Conservation (phyloP, 2,888 invertebrate species). For the Mechanitis mazaeus region DNA sequence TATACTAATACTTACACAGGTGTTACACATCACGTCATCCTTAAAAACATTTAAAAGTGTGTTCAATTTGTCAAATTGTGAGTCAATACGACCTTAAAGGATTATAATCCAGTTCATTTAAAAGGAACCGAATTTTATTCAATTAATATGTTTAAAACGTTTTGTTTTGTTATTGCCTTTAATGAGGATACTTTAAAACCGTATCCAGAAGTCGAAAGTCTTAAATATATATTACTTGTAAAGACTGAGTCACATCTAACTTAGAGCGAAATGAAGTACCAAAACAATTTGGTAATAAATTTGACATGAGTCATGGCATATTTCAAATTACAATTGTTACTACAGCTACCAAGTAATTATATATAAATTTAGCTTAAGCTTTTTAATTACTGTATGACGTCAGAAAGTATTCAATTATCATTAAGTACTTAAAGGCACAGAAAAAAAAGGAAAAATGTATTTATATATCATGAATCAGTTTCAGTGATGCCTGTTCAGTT, state of each 20-base stretch:
- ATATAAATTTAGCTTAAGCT: conserved; percentile 15
- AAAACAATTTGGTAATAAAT: not conserved
- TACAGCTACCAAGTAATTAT: not conserved
- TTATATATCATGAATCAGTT: conserved; percentile 60
- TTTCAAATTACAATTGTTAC: not conserved
- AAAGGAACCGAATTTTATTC: conserved; percentile 5
- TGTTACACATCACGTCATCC: too few relatives aligned
- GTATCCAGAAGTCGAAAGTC: not conserved
- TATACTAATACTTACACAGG: too few relatives aligned
- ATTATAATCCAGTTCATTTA: too few relatives aligned
- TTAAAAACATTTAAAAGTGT: too few relatives aligned
- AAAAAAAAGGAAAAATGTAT: conserved; percentile 43
- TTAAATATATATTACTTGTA: not conserved
- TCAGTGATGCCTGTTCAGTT: conserved; percentile 26
- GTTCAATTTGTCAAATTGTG: too few relatives aligned
- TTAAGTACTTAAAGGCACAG: conserved; percentile 46
- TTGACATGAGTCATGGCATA: not conserved
- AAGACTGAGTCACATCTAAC: not conserved
- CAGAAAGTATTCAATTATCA: conserved; percentile 36
- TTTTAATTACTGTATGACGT: conserved; percentile 34
- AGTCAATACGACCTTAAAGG: too few relatives aligned
- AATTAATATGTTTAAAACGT: conserved; percentile 17
- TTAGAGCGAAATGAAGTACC: not conserved
- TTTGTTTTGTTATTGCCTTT: not conserved
- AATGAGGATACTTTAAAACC: conserved; percentile 11